Conservation (phyloP, 2,797 vertebrate genomes). For the Melopsittacus undulatus region DNA sequence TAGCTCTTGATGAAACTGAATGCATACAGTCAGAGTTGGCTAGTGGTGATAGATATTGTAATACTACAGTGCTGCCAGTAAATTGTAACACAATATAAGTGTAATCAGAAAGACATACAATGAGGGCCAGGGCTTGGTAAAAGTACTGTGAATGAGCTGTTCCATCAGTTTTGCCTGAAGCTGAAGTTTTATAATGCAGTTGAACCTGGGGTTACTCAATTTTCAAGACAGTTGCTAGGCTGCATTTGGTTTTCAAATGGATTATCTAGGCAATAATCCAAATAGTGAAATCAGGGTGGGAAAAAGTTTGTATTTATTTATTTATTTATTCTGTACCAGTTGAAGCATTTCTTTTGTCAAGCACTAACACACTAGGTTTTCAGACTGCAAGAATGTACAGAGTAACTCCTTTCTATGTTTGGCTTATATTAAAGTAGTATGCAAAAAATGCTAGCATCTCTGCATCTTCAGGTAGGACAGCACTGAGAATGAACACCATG, state of each 20-base stretch:
- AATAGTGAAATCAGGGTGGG: not conserved
- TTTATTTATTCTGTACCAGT: not conserved
- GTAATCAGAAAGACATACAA: conserved; percentile 21
- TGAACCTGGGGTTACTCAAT: conserved; percentile 52
- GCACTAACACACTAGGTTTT: not conserved
- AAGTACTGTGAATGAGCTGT: not conserved
- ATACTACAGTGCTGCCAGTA: not conserved
- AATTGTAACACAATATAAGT: not conserved
- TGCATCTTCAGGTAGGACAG: not conserved
- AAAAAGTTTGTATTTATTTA: not conserved
- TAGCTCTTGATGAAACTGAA: not conserved
- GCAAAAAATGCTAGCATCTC: not conserved
- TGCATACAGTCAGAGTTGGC: not conserved
- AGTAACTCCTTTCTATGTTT: not conserved
- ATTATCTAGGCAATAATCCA: conserved; percentile 5
- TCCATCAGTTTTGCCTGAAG: conserved; percentile 34
- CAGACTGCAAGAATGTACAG: not conserved
- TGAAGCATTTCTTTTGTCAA: not conserved
- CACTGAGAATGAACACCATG: no score
- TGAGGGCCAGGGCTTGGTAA: not conserved
- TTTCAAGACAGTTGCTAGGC: conserved; percentile 3
- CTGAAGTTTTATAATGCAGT: conserved; percentile 29
- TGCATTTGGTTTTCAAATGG: conserved; percentile 11
- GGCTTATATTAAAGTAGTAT: not conserved
- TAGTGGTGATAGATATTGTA: not conserved